A percentile compares a stretch with the other conserved stretches of the same genome.
Evolutionary conservation across 2,797 vertebrate species (phyloP).

Genomic region (Australoheros facetus): DNA sequence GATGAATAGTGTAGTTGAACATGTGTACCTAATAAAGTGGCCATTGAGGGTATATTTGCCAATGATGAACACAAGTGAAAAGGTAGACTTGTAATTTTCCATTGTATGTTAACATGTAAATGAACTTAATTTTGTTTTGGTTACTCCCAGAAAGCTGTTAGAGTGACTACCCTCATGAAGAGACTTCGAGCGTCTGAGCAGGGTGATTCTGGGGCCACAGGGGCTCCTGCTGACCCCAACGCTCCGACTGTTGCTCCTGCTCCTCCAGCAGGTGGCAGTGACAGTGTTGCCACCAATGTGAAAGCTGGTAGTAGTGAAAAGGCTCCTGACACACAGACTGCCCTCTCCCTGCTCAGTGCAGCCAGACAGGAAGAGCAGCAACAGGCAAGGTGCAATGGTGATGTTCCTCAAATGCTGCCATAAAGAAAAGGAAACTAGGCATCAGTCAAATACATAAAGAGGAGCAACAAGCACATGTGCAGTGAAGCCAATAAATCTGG

Average conservation of each 20-base stretch:
- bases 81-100: not conserved
- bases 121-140: not conserved
- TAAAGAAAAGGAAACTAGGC: conserved; percentile 79
- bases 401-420: conserved; percentile 74
- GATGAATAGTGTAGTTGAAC: not conserved
- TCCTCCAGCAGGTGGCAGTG: conserved; percentile 66
- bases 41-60: not conserved
- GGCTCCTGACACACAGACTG: conserved; percentile 70
- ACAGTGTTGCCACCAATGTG: conserved; percentile 63
- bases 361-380: conserved; percentile 69
- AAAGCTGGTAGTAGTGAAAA: conserved; percentile 74
- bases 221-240: conserved; percentile 61
- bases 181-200: conserved; percentile 92
- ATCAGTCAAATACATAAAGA: conserved; percentile 49
- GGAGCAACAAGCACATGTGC: conserved; percentile 57
- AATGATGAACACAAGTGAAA: not conserved
- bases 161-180: conserved; percentile 98
- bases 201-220: conserved; percentile 78
- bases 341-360: conserved; percentile 54
- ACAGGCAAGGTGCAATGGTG: conserved; percentile 82
- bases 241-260: conserved; percentile 65
- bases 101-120: not conserved
- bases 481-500: conserved; percentile 66
- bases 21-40: not conserved
- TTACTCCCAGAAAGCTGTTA: conserved; percentile 90